Percentiles rank a stretch among this genome's conserved stretches.
Conservation (phyloP, 2,888 invertebrate genomes). For the Ariolimax columbianus region DNA sequence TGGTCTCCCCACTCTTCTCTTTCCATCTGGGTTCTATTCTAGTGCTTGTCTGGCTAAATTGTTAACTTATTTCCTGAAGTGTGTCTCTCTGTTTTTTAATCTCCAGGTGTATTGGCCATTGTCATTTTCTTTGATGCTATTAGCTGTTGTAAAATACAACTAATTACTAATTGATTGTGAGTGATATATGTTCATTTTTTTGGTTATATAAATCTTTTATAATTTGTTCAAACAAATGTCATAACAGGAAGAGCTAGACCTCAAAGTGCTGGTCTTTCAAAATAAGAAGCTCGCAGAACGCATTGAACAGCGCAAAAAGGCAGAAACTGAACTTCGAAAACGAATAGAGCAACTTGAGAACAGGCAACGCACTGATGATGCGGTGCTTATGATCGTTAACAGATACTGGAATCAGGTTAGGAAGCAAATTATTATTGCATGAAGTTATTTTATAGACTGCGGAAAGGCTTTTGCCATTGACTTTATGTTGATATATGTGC, state of each 20-base stretch:
- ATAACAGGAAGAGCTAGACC: conserved; percentile 94
- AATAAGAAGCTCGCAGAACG: conserved; percentile 92
- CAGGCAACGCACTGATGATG: conserved; percentile 94
- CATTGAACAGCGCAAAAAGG: conserved; percentile 75
- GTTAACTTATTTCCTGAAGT: too few species aligned
- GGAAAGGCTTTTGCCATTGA: too few species aligned
- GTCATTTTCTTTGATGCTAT: too few species aligned
- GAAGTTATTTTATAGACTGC: too few species aligned
- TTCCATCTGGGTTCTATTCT: too few species aligned
- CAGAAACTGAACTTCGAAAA: conserved; percentile 75
- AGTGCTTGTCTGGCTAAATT: too few species aligned
- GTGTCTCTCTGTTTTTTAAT: too few species aligned
- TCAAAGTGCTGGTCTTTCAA: conserved; percentile 96
- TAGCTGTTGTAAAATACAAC: too few species aligned
- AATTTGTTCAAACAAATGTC: not conserved
- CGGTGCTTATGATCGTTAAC: conserved; percentile 97
- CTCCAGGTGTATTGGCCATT: too few species aligned
- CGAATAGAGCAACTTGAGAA: conserved; percentile 88
- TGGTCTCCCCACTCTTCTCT: too few species aligned
- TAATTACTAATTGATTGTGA: too few species aligned
- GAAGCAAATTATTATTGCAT: not conserved
- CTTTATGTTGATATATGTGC: too few species aligned
- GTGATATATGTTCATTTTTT: not conserved
- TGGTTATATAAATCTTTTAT: not conserved
- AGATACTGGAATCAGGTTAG: conserved; percentile 81